Percentiles rank a stretch among this genome's conserved stretches.
phyloP scores from a whole-genome alignment of 2,113 vertebrate species.

The Chiloscyllium plagiosum region DNA sequence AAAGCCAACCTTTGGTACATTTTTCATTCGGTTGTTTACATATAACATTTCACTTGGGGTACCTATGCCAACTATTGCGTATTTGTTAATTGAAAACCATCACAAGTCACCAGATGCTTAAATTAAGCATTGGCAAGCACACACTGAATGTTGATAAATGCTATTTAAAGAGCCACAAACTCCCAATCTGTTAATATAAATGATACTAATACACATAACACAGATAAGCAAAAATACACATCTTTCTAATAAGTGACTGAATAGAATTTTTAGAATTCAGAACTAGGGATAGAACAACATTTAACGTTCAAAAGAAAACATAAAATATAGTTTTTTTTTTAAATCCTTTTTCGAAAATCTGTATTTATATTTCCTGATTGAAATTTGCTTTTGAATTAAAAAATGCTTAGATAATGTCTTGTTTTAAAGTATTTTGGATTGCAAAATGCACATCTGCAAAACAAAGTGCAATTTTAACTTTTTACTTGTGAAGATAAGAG shows the following conservation, averaged over 20 bases:
- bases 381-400: background rate
- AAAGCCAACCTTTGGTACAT: conserved; percentile 18
- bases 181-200: conserved; percentile 33
- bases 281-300: background rate
- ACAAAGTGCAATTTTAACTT: background rate
- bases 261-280: background rate
- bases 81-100: conserved; percentile 27
- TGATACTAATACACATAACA: background rate
- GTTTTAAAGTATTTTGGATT: background rate
- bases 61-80: background rate
- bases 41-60: conserved; percentile 4
- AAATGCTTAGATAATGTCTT: background rate
- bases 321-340: background rate
- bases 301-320: background rate
- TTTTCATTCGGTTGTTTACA: conserved; percentile 28
- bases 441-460: background rate
- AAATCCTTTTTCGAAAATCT: background rate
- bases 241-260: background rate
- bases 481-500: background rate
- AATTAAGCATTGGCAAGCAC: conserved; percentile 27
- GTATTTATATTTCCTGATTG: background rate
- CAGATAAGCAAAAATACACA: background rate
- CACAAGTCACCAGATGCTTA: conserved; percentile 29
- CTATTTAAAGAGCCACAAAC: conserved; percentile 28
- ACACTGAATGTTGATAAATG: conserved; percentile 24